A percentile compares a stretch with the other conserved stretches of the same genome.
These are phyloP conservation scores for Rhagoletis zephyria DNA, from an alignment of 1,140 invertebrate species.

Conservation along the genomic window DNA sequence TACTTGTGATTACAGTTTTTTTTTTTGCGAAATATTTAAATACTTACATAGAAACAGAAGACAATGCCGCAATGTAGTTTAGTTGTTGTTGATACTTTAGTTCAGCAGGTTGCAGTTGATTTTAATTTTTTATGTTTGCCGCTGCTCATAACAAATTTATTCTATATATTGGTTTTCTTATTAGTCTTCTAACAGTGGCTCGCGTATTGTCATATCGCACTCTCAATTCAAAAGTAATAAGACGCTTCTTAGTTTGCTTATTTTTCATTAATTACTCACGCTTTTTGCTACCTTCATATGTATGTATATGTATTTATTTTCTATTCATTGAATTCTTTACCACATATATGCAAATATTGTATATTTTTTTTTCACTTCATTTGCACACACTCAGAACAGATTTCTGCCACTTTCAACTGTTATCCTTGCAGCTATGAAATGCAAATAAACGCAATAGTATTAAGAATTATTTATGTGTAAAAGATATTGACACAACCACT, in stretches of 20 bases:
- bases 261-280: no score
- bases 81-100: background rate
- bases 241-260: background rate
- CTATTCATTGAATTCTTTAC: no score
- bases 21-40: background rate
- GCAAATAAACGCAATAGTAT: background rate
- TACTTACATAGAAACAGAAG: slow-evolving; percentile 34
- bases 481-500: background rate
- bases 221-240: background rate
- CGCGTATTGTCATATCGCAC: background rate
- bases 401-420: background rate
- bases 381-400: background rate
- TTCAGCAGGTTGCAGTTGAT: background rate
- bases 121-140: background rate
- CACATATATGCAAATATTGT: no score
- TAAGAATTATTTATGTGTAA: background rate
- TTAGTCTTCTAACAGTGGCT: no score
- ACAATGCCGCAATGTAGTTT: background rate
- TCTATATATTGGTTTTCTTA: no score
- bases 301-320: no score
- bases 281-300: no score
- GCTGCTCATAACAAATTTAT: no score
- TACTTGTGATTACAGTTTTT: background rate
- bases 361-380: background rate
- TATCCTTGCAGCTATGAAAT: slow-evolving; percentile 11